Evolutionary conservation across 2,888 invertebrate genomes (phyloP).

Genomic region (Aproaerema taeniolella): DNA sequence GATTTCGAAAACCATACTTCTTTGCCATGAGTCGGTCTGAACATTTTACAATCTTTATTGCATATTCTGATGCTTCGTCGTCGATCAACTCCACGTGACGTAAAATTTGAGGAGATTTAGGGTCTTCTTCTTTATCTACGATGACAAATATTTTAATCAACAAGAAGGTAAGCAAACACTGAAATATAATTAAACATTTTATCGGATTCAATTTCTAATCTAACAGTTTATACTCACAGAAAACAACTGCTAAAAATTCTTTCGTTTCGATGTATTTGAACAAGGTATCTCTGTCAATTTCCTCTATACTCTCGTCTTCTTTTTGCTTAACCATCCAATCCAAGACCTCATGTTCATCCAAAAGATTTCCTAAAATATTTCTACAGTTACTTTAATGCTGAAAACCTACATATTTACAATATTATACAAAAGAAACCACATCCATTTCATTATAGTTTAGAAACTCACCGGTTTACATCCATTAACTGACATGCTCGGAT

Average conservation of each 20-base stretch:
- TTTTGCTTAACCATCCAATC: conserved; percentile 95
- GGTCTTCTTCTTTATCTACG: conserved; percentile 90
- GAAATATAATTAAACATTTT: neutral
- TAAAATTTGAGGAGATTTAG: conserved; percentile 87
- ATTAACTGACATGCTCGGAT: conserved; percentile 68
- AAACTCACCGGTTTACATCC: conserved; percentile 72
- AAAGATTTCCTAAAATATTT: conserved; percentile 70
- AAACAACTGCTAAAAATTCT: conserved; percentile 94
- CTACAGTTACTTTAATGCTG: conserved; percentile 36
- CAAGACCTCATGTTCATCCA: conserved; percentile 88
- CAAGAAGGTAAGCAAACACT: no score
- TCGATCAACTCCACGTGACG: conserved; percentile 93
- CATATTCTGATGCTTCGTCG: conserved; percentile 94
- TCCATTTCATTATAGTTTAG: conserved; percentile 61
- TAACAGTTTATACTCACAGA: conserved; percentile 92
- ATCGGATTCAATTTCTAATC: neutral
- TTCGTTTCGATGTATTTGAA: conserved; percentile 91
- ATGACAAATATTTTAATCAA: neutral
- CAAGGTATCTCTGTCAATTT: conserved; percentile 89
- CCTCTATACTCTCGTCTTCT: conserved; percentile 93
- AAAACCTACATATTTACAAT: conserved; percentile 25
- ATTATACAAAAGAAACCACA: conserved; percentile 65
- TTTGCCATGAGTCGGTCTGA: conserved; percentile 94
- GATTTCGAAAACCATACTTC: conserved; percentile 92
- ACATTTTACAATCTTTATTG: conserved; percentile 93